Base-by-base conservation (phyloP, 1,140 invertebrate species). In the Drosophila tsacasi region DNA sequence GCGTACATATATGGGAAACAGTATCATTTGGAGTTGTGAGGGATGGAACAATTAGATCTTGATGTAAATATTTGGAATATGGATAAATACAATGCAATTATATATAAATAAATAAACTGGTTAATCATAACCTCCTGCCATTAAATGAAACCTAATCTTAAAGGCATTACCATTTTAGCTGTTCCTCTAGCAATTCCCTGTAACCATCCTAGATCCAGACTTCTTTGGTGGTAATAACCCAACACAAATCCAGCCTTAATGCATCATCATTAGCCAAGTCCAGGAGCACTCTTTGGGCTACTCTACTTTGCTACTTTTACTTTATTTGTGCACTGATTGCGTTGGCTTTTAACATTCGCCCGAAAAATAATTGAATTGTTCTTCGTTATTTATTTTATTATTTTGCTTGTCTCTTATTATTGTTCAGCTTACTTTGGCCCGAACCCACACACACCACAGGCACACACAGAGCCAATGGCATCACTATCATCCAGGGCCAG, bases 351-450 rank as follows among this genome's bases (percentile, higher is more conserved):
- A 87, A 77, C 78, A 79, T 65, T 74, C 60, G 64, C 49, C 77
- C 68, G 46, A 84, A 85, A 55, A 85, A 90, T 90, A 90, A 90
- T 90, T 90, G 85, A 90, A 90, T 90, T 90, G 85, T 85, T 90
- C 67, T 77, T 90, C 72, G 89, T 90, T 90, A 90, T 90, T 90
- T 90, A 90, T 90, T 90, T 90, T 90, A 90, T 90, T 85, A 89
- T 89, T 90, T 90, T 74, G 67, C 85, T 90, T 85, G 85, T 89
- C 81, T 72, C 85, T 90, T 73, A 85, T 90, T 90, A 90, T 90
- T 83, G 85, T 71, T 69, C 81, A 79, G 76, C 71, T 90, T 72
- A 90, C 80, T 81, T 81, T 68, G 72, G 59, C 35, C 19, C 17
- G 19, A 32, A 39, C 66, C 39, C 21, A 50, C 25, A 23, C 37